Evolutionary conservation across 2,888 invertebrate species (phyloP), one percentile per base, ranked within the genome.

Genomic region (Pycnomerus fuliginosus): DNA sequence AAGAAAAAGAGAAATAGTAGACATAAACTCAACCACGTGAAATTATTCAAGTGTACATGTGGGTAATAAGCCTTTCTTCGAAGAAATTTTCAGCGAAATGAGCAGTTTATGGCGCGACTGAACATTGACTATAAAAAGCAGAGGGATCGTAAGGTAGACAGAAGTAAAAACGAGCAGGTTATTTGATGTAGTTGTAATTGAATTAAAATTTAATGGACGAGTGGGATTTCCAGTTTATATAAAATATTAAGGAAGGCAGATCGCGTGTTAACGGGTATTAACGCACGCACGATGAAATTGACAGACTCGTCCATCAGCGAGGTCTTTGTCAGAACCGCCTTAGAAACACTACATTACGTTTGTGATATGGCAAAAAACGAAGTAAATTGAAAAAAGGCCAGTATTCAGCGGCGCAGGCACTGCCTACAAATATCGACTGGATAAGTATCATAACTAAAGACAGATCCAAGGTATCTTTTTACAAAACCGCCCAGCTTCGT

Each of bases 201-300:
- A 50, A 50, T 46, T 50, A 44, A 38, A 46, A 30, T 39, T 44
- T 50, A 28, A 38, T 42, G 27, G 33, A 8, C 42, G 46, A 50
- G 43, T 44, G 37, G 43, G 45, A 45, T 45, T 46, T 50, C 42
- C 45, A 50, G 45, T 39, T 50, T 47, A 34, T 34, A 24, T 47
- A 38, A 42, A 47, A 47, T 47, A 47, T 47, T 42, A 47, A 47
- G 41, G 41, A 46, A 47, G 31, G 47, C 28, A 27, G 36, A 47
- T 47, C 42, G 47, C 47, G 47, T 47, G 47, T 38, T 34, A 34
- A 35, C 33, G 30, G 42, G 34, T 38, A 47, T 42, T 43, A 48
- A 44, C 30, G 20, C 46, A 46, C 41, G 46, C 41, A 40, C 36
- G 22, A 17, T 31, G 20, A 30, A 34, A 41, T 36, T 36, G 41